Conservation (phyloP, 1,140 invertebrate genomes). For the Oscheius sp. region DNA sequence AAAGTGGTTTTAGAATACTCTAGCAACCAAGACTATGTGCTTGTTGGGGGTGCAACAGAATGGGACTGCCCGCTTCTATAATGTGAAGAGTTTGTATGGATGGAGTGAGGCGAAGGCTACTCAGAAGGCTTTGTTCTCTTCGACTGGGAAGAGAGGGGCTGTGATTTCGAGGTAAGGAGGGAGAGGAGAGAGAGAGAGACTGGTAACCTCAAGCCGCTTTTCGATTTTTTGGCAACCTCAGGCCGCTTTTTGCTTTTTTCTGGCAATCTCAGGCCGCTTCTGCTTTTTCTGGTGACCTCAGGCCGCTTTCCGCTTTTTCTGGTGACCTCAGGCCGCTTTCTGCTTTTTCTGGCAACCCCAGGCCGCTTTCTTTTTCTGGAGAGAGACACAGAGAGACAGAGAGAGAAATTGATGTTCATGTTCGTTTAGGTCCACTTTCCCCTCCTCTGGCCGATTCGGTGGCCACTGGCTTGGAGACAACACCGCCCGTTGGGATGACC, state of each 20-base stretch:
- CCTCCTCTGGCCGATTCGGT: slow-evolving; percentile 65
- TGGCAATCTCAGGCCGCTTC: too few species aligned
- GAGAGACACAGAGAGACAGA: too few species aligned
- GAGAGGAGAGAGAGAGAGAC: slow-evolving; percentile 25
- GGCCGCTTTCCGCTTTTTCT: too few species aligned
- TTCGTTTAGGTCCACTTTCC: slow-evolving; percentile 66
- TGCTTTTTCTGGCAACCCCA: too few species aligned
- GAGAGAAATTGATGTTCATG: slow-evolving; percentile 61
- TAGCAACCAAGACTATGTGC: slow-evolving; percentile 76
- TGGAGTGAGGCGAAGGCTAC: slow-evolving; percentile 74
- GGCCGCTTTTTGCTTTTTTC: too few species aligned
- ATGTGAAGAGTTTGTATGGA: slow-evolving; percentile 80
- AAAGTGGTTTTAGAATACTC: slow-evolving; percentile 22
- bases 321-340: too few species aligned
- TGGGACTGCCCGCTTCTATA: slow-evolving; percentile 64
- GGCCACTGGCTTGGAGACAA: slow-evolving; percentile 69
- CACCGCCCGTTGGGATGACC: slow-evolving; percentile 62
- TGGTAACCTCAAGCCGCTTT: too few species aligned
- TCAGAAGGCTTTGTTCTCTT: slow-evolving; percentile 61
- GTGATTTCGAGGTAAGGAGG: slow-evolving; percentile 65
- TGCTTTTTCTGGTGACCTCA: too few species aligned
- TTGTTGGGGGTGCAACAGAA: slow-evolving; percentile 75
- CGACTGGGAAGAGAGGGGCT: slow-evolving; percentile 57
- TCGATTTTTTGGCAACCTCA: too few species aligned
- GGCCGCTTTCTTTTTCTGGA: too few species aligned